phyloP scores from a whole-genome alignment of 2,888 invertebrate genomes.

The Macrophya alboannulata region DNA sequence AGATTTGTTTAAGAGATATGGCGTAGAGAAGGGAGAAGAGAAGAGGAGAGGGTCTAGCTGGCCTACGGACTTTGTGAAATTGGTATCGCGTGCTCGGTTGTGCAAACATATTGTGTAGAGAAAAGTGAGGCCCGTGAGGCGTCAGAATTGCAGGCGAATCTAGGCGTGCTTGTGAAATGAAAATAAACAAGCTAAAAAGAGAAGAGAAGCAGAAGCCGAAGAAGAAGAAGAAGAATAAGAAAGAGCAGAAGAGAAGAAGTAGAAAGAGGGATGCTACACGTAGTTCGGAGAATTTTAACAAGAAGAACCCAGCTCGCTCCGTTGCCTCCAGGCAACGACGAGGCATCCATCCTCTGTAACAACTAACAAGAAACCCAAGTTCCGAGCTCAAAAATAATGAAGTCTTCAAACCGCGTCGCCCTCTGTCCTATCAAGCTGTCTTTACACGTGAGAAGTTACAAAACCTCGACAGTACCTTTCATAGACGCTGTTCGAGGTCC shows the following conservation, averaged over 20 bases:
- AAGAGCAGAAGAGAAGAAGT: background rate
- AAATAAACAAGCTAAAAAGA: slow-evolving; percentile 59
- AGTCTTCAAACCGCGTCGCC: slow-evolving; percentile 68
- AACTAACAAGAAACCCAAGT: slow-evolving; percentile 51
- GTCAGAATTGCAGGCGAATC: slow-evolving; percentile 32
- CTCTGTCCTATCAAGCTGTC: slow-evolving; percentile 35
- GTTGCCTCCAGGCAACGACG: slow-evolving; percentile 40
- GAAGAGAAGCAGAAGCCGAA: slow-evolving; percentile 59
- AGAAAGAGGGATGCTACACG: slow-evolving; percentile 57
- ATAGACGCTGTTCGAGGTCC: background rate
- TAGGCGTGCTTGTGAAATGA: slow-evolving; percentile 31
- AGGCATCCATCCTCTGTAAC: slow-evolving; percentile 54
- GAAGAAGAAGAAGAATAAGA: slow-evolving; percentile 63
- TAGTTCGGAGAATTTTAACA: slow-evolving; percentile 75
- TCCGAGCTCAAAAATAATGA: slow-evolving; percentile 71
- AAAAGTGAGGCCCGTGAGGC: slow-evolving; percentile 22
- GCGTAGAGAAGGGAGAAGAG: background rate
- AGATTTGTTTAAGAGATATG: slow-evolving; percentile 45
- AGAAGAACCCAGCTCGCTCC: slow-evolving; percentile 61
- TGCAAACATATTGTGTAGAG: slow-evolving; percentile 17
- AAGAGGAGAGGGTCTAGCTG: background rate
- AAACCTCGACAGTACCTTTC: background rate
- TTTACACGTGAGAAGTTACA: slow-evolving; percentile 2
- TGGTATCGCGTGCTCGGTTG: slow-evolving; percentile 45
- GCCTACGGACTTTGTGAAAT: slow-evolving; percentile 30